phyloP scores from a whole-genome alignment of 2,888 invertebrate species.

The Digitonthophagus gazella region DNA sequence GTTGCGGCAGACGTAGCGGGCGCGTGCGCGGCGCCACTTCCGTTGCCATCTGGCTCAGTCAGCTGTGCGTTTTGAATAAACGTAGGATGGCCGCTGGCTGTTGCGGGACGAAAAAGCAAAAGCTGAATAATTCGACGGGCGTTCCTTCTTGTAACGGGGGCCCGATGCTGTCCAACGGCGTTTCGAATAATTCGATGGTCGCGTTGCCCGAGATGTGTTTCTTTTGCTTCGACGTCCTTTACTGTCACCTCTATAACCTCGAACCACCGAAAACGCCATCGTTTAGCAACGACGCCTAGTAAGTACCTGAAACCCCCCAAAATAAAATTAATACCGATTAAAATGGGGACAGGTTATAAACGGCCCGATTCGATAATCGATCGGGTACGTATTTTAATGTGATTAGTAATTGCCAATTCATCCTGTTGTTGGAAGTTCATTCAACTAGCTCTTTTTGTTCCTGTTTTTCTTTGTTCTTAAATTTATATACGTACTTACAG shows the following conservation, averaged over 20 bases:
- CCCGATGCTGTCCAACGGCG: constrained; percentile 44
- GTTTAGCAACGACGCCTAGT: constrained; percentile 95
- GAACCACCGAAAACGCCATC: constrained; percentile 88
- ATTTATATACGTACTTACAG: too few species aligned
- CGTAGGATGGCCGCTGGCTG: constrained; percentile 80
- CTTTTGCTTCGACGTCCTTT: constrained; percentile 98
- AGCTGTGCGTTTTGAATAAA: constrained; percentile 37
- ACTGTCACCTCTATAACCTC: constrained; percentile 89
- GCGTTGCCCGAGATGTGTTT: constrained; percentile 96
- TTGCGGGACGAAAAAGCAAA: constrained; percentile 90
- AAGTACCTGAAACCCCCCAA: constrained; percentile 53
- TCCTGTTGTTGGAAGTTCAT: constrained; percentile 37
- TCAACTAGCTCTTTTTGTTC: constrained; percentile 35
- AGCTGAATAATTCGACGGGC: constrained; percentile 66
- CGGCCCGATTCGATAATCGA: neutral
- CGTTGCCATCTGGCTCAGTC: neutral
- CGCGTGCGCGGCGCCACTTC: neutral
- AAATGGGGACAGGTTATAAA: too few species aligned
- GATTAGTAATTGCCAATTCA: neutral
- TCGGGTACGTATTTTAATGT: neutral
- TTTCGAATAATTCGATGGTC: constrained; percentile 59
- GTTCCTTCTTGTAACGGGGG: constrained; percentile 47
- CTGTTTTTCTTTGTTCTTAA: neutral
- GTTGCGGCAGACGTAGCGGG: neutral
- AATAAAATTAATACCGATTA: neutral